These are phyloP conservation scores for Andricus curvator DNA, from an alignment of 2,888 invertebrate species.

Conservation along the genomic window DNA sequence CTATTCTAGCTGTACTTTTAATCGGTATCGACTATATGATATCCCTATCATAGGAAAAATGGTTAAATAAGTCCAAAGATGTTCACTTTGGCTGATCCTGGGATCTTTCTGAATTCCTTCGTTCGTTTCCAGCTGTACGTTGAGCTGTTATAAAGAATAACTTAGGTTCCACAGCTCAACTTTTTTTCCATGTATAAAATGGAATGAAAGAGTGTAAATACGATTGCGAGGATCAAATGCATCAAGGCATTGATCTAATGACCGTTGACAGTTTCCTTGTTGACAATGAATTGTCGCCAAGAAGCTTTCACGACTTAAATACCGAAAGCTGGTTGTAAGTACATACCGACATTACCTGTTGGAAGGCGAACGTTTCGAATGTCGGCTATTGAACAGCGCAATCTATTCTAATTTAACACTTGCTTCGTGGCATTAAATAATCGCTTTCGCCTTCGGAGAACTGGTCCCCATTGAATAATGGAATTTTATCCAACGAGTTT, in stretches of 20 bases:
- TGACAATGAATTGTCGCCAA: slow-evolving; percentile 40
- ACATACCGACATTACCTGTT: slow-evolving; percentile 31
- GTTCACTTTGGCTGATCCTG: too few species aligned
- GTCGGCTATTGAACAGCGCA: slow-evolving; percentile 59
- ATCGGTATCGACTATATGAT: too few species aligned
- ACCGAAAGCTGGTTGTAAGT: slow-evolving; percentile 29
- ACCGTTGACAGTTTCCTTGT: slow-evolving; percentile 37
- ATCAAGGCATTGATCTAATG: slow-evolving; percentile 39
- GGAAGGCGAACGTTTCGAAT: slow-evolving; percentile 34
- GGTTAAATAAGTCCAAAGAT: too few species aligned
- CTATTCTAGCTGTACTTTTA: too few species aligned
- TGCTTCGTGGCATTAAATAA: slow-evolving; percentile 73
- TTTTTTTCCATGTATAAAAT: background rate
- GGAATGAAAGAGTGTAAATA: background rate
- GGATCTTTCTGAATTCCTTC: too few species aligned
- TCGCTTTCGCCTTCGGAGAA: slow-evolving; percentile 70
- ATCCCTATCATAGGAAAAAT: too few species aligned
- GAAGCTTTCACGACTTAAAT: slow-evolving; percentile 38
- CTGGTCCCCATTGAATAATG: slow-evolving; percentile 72
- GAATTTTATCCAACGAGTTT: slow-evolving; percentile 71
- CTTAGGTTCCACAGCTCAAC: too few species aligned
- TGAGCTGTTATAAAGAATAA: too few species aligned
- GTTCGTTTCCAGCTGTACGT: too few species aligned
- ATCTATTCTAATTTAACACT: slow-evolving; percentile 75
- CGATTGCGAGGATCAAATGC: background rate